Base-by-base conservation (phyloP, 2,113 vertebrate genomes). In the Esox niger region DNA sequence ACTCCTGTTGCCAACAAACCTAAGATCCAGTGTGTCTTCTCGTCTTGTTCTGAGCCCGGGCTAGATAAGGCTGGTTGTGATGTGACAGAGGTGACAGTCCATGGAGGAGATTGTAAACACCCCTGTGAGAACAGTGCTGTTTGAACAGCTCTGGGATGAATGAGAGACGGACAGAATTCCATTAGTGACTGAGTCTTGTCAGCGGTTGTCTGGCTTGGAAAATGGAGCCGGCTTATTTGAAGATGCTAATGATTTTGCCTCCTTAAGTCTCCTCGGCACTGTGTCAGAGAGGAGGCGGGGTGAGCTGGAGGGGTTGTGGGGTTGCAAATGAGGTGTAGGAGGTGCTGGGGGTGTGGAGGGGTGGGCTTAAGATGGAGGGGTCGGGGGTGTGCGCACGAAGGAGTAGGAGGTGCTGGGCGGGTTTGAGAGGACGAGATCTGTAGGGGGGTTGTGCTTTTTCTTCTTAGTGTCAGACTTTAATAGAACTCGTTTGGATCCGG, bases 221-320 rank as follows among this genome's bases (percentile, higher is more conserved):
- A 52, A 55, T 26, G 31, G 35, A 26, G 29, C 57, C 9, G n/a
- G 29, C 57, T 57, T 25, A 57, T 17, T 11, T 8, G 7, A 66
- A 69, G 70, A 55, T 52, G 69, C 60, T 70, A 78, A 70, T 66
- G 62, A 78, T 78, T 64, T 77, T 67, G 49, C 30, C 62, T 61
- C 65, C 66, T 67, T n/a, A 54, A 58, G 26, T 13, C 9, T 15
- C 0, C 5, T 15, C 11, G n/a, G 47, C 11, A 43, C 47, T n/a
- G 15, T 17, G 1, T 59, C 15, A 8, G 26, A 59, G 29, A 13
- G 57, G 57, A 13, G 15, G 57, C 4, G 27, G 57, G 56, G 54
- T 26, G 54, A 27, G n/a, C 11, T 4, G n/a, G 25, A 29, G 5
- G 26, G 29, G 27, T 7, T 57, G 55, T 57, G n/a, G n/a, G n/a